Percentiles rank a stretch among this genome's conserved stretches.
These are phyloP conservation scores for Odontophorus gujanensis DNA, from an alignment of 2,113 vertebrate genomes.

Conservation along the genomic window DNA sequence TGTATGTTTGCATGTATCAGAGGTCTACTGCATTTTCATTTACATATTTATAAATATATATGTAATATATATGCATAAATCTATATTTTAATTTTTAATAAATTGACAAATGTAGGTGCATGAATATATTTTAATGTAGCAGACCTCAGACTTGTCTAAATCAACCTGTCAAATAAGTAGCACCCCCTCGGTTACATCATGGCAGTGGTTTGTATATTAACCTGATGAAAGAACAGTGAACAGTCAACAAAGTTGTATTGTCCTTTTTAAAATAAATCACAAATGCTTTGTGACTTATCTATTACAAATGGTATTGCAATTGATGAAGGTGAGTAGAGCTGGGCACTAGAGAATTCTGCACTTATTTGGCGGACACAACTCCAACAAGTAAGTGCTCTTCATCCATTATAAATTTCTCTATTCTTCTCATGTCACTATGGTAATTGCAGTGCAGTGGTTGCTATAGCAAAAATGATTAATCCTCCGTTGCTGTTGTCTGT, in stretches of 20 bases:
- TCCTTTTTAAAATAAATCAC: slow-evolving; percentile 18
- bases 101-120: not conserved
- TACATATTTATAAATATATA: fast-evolving
- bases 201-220: slow-evolving; percentile 1
- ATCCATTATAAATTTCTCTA: slow-evolving; percentile 48
- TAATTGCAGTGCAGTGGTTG: slow-evolving; percentile 64
- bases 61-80: too few species aligned
- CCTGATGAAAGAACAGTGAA: slow-evolving; percentile 3
- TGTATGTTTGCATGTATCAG: not conserved
- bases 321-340: slow-evolving; percentile 50
- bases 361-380: slow-evolving; percentile 40
- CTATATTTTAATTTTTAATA: too few species aligned
- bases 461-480: slow-evolving; percentile 73
- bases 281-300: slow-evolving; percentile 30
- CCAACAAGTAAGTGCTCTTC: slow-evolving; percentile 55
- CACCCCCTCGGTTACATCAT: not conserved
- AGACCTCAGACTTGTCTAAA: not conserved
- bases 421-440: slow-evolving; percentile 48
- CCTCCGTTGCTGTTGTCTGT: slow-evolving; percentile 33
- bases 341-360: slow-evolving; percentile 14
- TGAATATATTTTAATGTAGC: not conserved
- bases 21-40: not conserved
- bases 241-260: slow-evolving; percentile 3
- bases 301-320: slow-evolving; percentile 9
- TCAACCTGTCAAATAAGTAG: not conserved